Evolutionary conservation across 1,140 invertebrate species (phyloP), one percentile per base, ranked within the genome.

Genomic region (Drosophila teissieri): DNA sequence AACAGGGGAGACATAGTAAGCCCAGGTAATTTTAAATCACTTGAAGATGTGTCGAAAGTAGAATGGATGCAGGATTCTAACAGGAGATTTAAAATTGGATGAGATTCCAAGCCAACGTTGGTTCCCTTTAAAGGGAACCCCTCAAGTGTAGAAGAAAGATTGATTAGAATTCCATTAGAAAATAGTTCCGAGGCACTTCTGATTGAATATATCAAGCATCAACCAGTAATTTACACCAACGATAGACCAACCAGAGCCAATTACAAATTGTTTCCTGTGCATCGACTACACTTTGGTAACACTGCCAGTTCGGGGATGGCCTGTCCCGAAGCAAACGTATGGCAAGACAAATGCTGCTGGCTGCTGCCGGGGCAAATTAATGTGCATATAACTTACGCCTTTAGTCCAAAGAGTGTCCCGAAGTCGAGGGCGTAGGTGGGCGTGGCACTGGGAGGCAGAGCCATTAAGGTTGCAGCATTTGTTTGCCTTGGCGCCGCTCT

Each of bases 331-430:
- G 45, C 46, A 34, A 58, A 77, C 68, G 80, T 78, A 72, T 73
- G 84, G 81, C 63, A 76, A 86, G 82, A 86, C 83, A 86, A 86
- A 86, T 86, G 82, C 82, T 73, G 48, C 36, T 70, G 74, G 83
- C 78, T 86, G 82, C 74, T 82, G 83, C 73, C 79, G 78, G 53
- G 60, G 40, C 65, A 86, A 86, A 86, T 86, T 86, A 86, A 86
- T 86, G 78, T 86, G 83, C 82, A 88, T 86, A 86, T 86, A 86
- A 86, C 82, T 86, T 86, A 86, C 70, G 79, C 78, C 85, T 86
- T 85, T 74, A 82, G 61, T 44, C 55, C 48, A 55, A 64, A 37
- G 34, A 79, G 45, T 44, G 52, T 24, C 36, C 24, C 10, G 45
- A 45, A 55, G 22, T 37, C 8, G 44, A 15, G 49, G 40, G 45